Conservation (phyloP, 2,888 invertebrate genomes). For the Caenorhabditis japonica region DNA sequence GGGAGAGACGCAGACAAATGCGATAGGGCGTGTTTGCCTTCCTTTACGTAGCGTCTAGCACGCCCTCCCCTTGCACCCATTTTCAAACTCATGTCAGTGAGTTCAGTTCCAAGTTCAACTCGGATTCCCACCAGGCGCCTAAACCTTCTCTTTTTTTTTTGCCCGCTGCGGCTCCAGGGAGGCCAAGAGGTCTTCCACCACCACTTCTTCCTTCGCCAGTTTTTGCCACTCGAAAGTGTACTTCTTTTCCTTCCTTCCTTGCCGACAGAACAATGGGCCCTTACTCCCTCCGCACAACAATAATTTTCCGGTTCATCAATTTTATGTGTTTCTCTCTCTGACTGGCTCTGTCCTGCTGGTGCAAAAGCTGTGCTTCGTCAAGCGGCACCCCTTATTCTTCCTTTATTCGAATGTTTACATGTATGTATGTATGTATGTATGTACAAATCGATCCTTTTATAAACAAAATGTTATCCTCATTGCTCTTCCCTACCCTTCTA, state of each 20-base stretch:
- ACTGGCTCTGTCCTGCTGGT: background rate
- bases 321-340: conserved; percentile 30
- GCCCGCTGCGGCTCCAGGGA: too few species aligned
- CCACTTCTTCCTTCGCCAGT: too few species aligned
- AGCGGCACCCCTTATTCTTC: background rate
- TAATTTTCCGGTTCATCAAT: conserved; percentile 52
- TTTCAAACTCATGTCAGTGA: too few species aligned
- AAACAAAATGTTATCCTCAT: conserved; percentile 34
- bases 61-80: too few species aligned
- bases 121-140: too few species aligned
- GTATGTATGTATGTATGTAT: background rate
- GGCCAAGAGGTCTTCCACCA: too few species aligned
- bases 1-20: too few species aligned
- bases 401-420: conserved; percentile 43
- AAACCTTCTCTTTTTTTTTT: too few species aligned
- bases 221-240: too few species aligned
- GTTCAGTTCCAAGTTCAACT: too few species aligned
- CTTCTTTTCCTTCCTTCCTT: background rate
- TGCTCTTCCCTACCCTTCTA: conserved; percentile 8
- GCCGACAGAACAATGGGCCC: conserved; percentile 20
- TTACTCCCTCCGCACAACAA: conserved; percentile 9
- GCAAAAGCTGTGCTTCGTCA: background rate
- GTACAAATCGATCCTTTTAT: conserved; percentile 38
- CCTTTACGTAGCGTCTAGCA: too few species aligned
- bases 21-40: too few species aligned